Base-by-base conservation (phyloP, 2,113 vertebrate species). In the Leptobrachium leishanense region DNA sequence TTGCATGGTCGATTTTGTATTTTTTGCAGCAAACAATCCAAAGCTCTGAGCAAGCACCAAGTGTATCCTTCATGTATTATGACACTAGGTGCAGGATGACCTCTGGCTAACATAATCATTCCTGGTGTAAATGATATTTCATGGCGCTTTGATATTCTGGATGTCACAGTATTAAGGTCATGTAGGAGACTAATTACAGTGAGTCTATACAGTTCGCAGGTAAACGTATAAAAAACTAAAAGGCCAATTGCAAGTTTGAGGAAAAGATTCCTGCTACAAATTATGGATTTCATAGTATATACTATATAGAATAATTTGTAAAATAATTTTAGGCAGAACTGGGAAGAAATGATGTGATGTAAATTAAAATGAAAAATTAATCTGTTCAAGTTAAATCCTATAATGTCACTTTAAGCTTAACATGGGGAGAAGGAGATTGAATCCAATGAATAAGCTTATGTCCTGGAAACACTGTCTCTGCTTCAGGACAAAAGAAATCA, bases 371-470 rank as follows among this genome's bases (percentile, higher is more conserved):
- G 44, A 6, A 57, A 54, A 55, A 57, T 76, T 40, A 75, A 66
- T 75, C 43, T 76, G 53, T 68, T 67, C 46, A 76, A 41, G 74
- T 76, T 76, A 76, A 76, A 76, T 68, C 44, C 64, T 57, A 13
- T 68, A 57, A 40, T 20, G 64, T 76, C 50, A 55, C 42, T 12
- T 39, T 39, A 68, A 68, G 63, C 64, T 76, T 76, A 68, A 43
- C 39, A 41, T 68, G 13, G 53, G 55, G 65, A 54, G 62, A 53
- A 75, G 63, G 57, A 75, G 74, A 75, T 66, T 75, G 59, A 66
- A 43, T 66, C 31, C 41, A 66, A 75, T 66, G 41, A 75, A 67
- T 75, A 75, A 75, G 74, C 74, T 75, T 75, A 75, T 75, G 74
- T 75, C 63, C 62, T 66, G 62, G 63, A 66, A 75, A 75, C 41